A percentile compares a stretch with the other conserved stretches of the same genome.
Conservation (phyloP, 1,140 invertebrate genomes). For the Agraylea sexmaculata region DNA sequence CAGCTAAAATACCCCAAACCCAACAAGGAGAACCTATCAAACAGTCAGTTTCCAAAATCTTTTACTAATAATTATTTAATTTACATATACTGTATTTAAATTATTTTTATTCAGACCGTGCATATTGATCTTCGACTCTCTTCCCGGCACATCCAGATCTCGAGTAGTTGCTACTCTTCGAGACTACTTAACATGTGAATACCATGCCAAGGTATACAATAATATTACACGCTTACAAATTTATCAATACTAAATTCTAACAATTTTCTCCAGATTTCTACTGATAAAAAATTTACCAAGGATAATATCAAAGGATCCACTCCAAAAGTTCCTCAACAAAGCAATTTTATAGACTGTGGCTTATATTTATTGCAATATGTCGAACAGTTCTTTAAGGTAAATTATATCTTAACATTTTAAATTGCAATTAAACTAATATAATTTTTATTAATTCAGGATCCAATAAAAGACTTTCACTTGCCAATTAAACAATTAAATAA, state of each 20-base stretch:
- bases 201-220: conserved; percentile 56
- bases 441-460: conserved; percentile 43
- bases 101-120: conserved; percentile 54
- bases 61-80: not conserved
- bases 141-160: conserved; percentile 66
- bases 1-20: conserved; percentile 24
- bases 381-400: conserved; percentile 83
- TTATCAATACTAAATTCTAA: conserved; percentile 6
- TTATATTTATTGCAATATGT: conserved; percentile 92
- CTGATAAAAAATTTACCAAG: conserved; percentile 57
- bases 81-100: not conserved
- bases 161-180: conserved; percentile 76
- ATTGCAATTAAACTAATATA: conserved; percentile 4
- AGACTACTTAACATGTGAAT: conserved; percentile 84
- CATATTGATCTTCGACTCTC: conserved; percentile 90
- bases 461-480: conserved; percentile 58
- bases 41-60: conserved; percentile 41
- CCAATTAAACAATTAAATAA: conserved; percentile 62
- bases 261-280: conserved; percentile 29
- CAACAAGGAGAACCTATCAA: conserved; percentile 42
- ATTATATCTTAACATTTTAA: conserved; percentile 15
- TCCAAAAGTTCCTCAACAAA: conserved; percentile 90
- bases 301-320: conserved; percentile 70
- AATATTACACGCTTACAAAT: not conserved
- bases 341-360: conserved; percentile 94